Base-by-base conservation (phyloP, 2,797 vertebrate species). In the Molossus molossus region DNA sequence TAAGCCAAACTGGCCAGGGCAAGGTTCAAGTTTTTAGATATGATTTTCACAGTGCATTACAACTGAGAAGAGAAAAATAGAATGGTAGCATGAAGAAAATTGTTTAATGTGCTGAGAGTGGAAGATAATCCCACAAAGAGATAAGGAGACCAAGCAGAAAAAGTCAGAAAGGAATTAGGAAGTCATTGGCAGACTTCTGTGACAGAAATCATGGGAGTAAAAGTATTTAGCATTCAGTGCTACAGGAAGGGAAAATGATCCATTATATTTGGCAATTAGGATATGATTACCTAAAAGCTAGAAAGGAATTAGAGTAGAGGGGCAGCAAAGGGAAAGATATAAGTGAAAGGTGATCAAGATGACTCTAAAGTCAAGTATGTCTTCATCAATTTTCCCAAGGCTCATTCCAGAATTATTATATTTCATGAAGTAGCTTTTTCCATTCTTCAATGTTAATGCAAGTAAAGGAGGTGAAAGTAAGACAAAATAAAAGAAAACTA, bases 351-450 rank as follows among this genome's bases (percentile, higher is more conserved):
- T 29, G 29, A 18, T 81, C 14, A 77, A 82, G 7, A 29, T 67
- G 20, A 40, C 12, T 4, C 15, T 95, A 9, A 92, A 80, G 37
- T 20, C 75, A 53, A 81, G 8, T 33, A 50, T 86, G 84, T n/a
- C 18, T 72, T 70, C 20, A 55, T 3, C 7, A 57, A 73, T 86
- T 94, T 93, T 13, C 33, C 25, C 75, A 88, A 70, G 18, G 3
- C 25, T 88, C 37, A 4, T n/a, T 60, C 14, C 13, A 80, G 27
- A 83, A 67, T 69, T 87, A 80, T 70, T 27, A 25, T 53, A 27
- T 87, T 76, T 76, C 60, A 45, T 83, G 87, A 90, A 77, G 37
- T 60, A 1, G 3, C 53, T 91, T 91, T 50, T 85, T 85, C 25
- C 14, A 21, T 65, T 87, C 17, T 93, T 91, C 17, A 85, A 7